Evolutionary conservation across 2,797 vertebrate genomes (phyloP).

Genomic region (Etheostoma perlongum): DNA sequence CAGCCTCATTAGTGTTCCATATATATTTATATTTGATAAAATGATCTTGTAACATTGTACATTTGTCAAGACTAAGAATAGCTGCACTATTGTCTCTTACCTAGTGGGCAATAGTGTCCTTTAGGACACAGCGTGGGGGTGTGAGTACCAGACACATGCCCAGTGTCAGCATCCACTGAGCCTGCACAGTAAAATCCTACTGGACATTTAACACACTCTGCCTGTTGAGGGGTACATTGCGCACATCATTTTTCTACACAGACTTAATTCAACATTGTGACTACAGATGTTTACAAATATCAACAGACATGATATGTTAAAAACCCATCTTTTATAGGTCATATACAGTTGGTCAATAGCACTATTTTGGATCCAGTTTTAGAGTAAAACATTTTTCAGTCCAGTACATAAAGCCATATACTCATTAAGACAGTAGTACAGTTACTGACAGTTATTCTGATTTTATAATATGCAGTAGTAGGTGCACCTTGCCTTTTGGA

Average conservation of each 20-base stretch:
- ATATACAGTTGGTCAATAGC: not conserved
- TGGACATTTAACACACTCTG: constrained; percentile 85
- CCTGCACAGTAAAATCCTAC: constrained; percentile 85
- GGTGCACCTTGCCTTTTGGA: not conserved
- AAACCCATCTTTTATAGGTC: constrained; percentile 7
- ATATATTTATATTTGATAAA: constrained; percentile 13
- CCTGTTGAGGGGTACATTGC: constrained; percentile 70
- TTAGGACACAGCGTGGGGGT: constrained; percentile 80
- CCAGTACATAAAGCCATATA: not conserved
- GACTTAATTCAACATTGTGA: constrained; percentile 25
- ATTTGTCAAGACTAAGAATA: constrained; percentile 9
- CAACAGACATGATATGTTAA: not conserved
- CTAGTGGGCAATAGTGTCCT: constrained; percentile 87
- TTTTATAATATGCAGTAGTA: not conserved
- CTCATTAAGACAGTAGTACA: not conserved
- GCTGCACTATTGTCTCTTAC: constrained; percentile 62
- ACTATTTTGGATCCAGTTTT: not conserved
- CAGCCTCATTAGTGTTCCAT: not conserved
- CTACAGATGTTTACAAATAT: constrained; percentile 34
- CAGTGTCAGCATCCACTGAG: constrained; percentile 62
- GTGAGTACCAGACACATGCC: constrained; percentile 66
- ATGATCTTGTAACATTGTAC: constrained; percentile 11
- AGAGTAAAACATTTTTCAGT: not conserved
- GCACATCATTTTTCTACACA: constrained; percentile 3
- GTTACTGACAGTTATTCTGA: not conserved